Evolutionary conservation across 2,113 vertebrate species (phyloP).

Genomic region (Vombatus ursinus): DNA sequence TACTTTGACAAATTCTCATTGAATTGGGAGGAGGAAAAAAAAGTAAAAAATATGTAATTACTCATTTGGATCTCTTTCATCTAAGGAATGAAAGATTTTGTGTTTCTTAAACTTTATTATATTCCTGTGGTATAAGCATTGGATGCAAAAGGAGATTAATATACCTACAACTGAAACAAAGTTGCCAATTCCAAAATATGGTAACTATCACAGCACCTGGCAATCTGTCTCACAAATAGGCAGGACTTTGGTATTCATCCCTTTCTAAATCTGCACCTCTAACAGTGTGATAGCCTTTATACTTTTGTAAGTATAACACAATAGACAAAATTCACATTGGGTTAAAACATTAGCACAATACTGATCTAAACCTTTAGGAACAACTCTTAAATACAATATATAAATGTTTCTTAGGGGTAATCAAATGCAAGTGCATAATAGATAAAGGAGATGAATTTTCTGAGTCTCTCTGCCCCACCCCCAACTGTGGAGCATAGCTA

Average conservation of each 20-base stretch:
- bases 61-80: conserved; percentile 28
- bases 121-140: conserved; percentile 5
- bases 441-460: not conserved
- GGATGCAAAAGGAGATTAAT: not conserved
- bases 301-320: conserved; percentile 33
- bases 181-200: not conserved
- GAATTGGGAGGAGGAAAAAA: not conserved
- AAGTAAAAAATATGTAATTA: conserved; percentile 1
- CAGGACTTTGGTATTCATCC: not conserved
- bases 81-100: conserved; percentile 25
- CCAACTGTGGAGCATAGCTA: not conserved
- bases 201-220: not conserved
- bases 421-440: not conserved
- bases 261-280: not conserved
- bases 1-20: not conserved
- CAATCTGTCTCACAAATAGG: not conserved
- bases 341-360: not conserved
- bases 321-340: not conserved
- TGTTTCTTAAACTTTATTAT: conserved; percentile 47
- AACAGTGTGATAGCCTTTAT: not conserved
- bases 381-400: not conserved
- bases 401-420: not conserved
- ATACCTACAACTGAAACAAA: conserved; percentile 27
- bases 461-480: too few relatives aligned
- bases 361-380: conserved; percentile 26